These are phyloP conservation scores for Isoperla grammatica DNA, from an alignment of 2,888 invertebrate genomes.

Conservation along the genomic window DNA sequence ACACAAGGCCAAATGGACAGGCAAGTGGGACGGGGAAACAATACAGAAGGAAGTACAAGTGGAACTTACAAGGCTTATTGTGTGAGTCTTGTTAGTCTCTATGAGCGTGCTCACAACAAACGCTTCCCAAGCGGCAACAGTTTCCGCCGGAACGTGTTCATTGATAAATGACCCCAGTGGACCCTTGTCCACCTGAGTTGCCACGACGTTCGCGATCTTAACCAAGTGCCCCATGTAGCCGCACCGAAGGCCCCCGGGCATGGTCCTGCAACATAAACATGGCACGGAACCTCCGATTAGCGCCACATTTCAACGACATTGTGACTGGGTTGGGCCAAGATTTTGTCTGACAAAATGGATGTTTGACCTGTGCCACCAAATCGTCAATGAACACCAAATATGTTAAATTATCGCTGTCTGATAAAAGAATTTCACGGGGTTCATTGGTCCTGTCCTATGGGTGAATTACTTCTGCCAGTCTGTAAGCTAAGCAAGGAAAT, in stretches of 20 bases:
- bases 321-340: background rate
- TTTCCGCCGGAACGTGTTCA: conserved; percentile 41
- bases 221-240: conserved; percentile 61
- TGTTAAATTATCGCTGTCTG: no score
- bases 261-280: conserved; percentile 29
- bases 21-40: no score
- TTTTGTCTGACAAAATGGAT: no score
- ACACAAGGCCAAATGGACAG: no score
- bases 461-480: no score
- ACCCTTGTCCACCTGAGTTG: conserved; percentile 42
- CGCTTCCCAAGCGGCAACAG: conserved; percentile 43
- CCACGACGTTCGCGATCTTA: conserved; percentile 48
- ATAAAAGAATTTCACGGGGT: no score
- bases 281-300: background rate
- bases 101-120: conserved; percentile 43
- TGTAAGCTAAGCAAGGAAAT: no score
- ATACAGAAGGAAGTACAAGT: no score
- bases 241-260: conserved; percentile 40
- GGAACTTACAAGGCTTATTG: conserved; percentile 39
- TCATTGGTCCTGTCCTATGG: no score
- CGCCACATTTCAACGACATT: no score
- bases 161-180: conserved; percentile 42
- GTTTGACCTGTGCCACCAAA: no score
- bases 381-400: no score
- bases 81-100: conserved; percentile 40